Base-by-base conservation (phyloP, 2,888 invertebrate species). In the Marasmarcha lunaedactyla region DNA sequence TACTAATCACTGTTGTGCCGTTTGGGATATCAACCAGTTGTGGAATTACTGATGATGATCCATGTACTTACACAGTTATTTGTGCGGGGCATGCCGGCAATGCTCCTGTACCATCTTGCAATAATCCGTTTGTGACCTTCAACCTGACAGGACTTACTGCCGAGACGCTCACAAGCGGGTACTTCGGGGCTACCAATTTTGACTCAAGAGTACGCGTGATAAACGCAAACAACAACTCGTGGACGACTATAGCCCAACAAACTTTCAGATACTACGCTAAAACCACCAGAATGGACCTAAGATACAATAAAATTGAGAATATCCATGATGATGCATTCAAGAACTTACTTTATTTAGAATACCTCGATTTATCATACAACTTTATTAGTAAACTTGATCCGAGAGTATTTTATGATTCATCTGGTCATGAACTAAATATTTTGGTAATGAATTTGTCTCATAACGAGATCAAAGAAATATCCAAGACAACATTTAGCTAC, bases 141-240 rank as follows among this genome's bases (percentile, higher is more conserved):
- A 35, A 58, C 38, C 59, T 79, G 2, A 47, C 43, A 1, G 44
- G 53, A 6, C 64, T 73, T 0, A 39, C n/a, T 0, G 5, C 41
- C 1, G 46, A 50, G 0, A 44, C 42, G 0, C 46, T 79, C 0
- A 59, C 57, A 0, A 42, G 59, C 0, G 57, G 58, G 1, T 74
- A 66, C 48, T 81, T 81, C 36, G 60, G 69, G 1, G 41, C 70
- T 2, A 81, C 79, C 0, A 79, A 79, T 45, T 81, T 79, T 13
- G 79, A 79, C 42, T 50, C 57, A 1, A 55, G 66, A 42, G 74
- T 81, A n/a, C 59, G 64, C 27, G 48, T 42, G 38, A 54, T 81
- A 7, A 52, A 45, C 41, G 69, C 59, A 0, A 12, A 37, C 1
- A 41, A 47, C 15, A 76, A 71, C 43, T 40, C 37, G 1, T 79